Conservation (phyloP, 1,140 invertebrate species). For the Euura saliciscinereae region DNA sequence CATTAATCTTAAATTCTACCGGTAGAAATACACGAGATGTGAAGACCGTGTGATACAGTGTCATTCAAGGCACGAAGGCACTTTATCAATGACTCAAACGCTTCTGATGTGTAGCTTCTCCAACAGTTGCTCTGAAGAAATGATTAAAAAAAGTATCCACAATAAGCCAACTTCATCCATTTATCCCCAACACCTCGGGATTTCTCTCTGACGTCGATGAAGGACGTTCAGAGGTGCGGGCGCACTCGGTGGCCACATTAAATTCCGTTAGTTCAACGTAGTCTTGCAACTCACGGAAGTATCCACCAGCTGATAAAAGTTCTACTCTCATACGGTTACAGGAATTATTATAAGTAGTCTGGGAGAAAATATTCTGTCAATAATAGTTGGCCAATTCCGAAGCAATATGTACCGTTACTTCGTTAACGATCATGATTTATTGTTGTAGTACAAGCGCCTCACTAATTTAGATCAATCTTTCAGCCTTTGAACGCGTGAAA, state of each 20-base stretch:
- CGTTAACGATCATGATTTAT: no score
- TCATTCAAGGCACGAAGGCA: background rate
- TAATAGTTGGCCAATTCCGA: no score
- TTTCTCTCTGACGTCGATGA: background rate
- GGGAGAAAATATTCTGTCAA: background rate
- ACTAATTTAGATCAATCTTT: no score
- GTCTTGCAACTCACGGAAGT: background rate
- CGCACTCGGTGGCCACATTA: background rate
- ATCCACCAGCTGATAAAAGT: background rate
- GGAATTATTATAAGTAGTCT: background rate
- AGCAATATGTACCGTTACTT: no score
- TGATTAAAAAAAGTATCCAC: background rate
- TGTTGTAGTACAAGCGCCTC: no score
- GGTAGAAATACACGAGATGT: background rate
- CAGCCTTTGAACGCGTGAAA: no score
- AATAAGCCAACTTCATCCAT: background rate
- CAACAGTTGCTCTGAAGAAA: background rate
- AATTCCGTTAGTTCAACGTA: conserved; percentile 1
- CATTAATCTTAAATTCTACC: background rate
- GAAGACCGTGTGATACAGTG: background rate
- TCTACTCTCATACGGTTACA: background rate
- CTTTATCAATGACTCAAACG: background rate
- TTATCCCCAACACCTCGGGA: background rate
- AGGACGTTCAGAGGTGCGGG: conserved; percentile 2
- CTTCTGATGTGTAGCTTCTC: no score